Percentiles rank a stretch among this genome's conserved stretches.
phyloP scores from a whole-genome alignment of 2,797 vertebrate species.

The Peromyscus nudipes region DNA sequence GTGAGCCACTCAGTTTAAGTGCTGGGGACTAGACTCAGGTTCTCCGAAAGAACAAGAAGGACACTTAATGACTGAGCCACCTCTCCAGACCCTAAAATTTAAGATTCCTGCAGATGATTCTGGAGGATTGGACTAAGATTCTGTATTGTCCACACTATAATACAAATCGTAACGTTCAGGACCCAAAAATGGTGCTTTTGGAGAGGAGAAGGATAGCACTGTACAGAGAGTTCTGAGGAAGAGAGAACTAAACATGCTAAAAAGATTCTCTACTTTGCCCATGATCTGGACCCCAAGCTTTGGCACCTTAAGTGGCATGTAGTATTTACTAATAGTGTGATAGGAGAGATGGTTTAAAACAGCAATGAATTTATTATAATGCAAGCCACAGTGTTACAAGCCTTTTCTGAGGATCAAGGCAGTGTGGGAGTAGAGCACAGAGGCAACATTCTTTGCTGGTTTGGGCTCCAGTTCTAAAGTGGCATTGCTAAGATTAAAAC shows the following conservation, averaged over 20 bases:
- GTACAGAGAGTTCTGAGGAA: not conserved
- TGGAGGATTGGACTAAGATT: not conserved
- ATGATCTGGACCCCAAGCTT: not conserved
- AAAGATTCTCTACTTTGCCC: not conserved
- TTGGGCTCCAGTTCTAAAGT: not conserved
- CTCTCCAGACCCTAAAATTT: not conserved
- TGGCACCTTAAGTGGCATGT: not conserved
- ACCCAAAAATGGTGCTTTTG: not conserved
- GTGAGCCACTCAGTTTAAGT: not conserved
- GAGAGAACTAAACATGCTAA: not conserved
- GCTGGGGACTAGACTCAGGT: not conserved
- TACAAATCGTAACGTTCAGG: not conserved
- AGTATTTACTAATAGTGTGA: not conserved
- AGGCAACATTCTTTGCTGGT: not conserved
- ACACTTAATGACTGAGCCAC: not conserved
- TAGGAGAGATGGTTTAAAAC: not conserved
- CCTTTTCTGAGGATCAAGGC: not conserved
- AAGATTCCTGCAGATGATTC: not conserved
- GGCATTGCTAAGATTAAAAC: not conserved
- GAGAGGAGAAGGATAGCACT: not conserved
- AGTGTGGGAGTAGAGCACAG: rapidly evolving
- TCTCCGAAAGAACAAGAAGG: not conserved
- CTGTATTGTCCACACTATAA: not conserved
- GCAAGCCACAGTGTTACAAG: not conserved
- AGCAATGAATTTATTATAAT: not conserved